These are phyloP conservation scores for Mythimna albipuncta DNA, from an alignment of 2,888 invertebrate genomes.

Conservation along the genomic window DNA sequence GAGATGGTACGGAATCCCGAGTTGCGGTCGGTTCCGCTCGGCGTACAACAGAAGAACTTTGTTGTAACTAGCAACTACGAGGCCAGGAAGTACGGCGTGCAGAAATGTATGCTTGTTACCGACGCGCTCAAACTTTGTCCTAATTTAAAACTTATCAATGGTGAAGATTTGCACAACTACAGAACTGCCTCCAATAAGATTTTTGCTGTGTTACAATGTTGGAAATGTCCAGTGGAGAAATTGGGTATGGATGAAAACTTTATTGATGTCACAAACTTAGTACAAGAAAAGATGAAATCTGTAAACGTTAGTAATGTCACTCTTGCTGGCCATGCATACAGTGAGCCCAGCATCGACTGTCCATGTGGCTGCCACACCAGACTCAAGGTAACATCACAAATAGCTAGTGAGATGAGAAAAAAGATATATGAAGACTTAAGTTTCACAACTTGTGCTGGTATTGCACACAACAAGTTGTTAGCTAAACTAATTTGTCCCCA, in stretches of 20 bases:
- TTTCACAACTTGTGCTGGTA: constrained; percentile 95
- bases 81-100: constrained; percentile 94
- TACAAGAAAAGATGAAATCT: constrained; percentile 89
- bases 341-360: constrained; percentile 90
- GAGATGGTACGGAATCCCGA: constrained; percentile 94
- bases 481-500: constrained; percentile 94
- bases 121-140: constrained; percentile 95
- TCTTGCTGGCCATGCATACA: constrained; percentile 91
- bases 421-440: constrained; percentile 92
- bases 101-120: constrained; percentile 94
- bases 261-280: constrained; percentile 94
- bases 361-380: constrained; percentile 94
- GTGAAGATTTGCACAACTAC: constrained; percentile 96
- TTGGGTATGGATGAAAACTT: constrained; percentile 96
- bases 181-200: constrained; percentile 95
- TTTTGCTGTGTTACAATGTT: constrained; percentile 93
- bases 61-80: constrained; percentile 96
- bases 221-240: constrained; percentile 94
- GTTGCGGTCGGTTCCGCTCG: constrained; percentile 92
- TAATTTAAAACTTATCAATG: constrained; percentile 93
- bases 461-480: constrained; percentile 95
- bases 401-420: constrained; percentile 94
- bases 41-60: constrained; percentile 96
- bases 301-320: constrained; percentile 75
- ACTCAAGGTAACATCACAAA: constrained; percentile 93